Conservation (phyloP, 2,113 vertebrate genomes). For the Caranx ignobilis region DNA sequence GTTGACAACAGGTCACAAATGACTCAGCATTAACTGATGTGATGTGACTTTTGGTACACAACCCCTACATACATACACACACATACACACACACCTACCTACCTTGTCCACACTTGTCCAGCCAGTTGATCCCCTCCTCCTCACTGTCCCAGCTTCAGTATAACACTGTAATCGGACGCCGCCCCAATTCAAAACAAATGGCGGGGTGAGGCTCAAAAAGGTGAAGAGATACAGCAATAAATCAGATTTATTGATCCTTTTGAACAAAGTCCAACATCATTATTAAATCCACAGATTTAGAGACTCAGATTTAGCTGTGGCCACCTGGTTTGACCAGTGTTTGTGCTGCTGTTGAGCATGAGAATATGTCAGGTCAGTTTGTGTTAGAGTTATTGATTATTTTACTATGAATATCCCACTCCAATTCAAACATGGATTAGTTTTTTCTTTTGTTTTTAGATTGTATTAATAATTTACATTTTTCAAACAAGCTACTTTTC, state of each 20-base stretch:
- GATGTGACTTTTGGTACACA: background rate
- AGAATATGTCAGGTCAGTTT: background rate
- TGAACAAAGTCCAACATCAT: slow-evolving; percentile 80
- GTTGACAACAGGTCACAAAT: too few species aligned
- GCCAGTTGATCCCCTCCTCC: slow-evolving; percentile 65
- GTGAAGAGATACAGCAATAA: slow-evolving; percentile 85
- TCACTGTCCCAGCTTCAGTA: slow-evolving; percentile 48
- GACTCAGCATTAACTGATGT: background rate
- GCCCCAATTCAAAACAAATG: slow-evolving; percentile 86
- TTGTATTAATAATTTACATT: background rate
- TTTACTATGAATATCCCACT: background rate
- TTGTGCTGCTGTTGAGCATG: background rate
- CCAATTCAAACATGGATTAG: background rate
- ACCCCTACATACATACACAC: slow-evolving; percentile 20
- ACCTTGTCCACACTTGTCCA: slow-evolving; percentile 6
- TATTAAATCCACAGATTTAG: slow-evolving; percentile 77
- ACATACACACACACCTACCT: slow-evolving; percentile 26
- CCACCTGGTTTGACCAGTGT: background rate
- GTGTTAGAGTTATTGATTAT: background rate
- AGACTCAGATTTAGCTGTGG: slow-evolving; percentile 67
- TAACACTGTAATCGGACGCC: slow-evolving; percentile 88
- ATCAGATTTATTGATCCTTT: slow-evolving; percentile 90
- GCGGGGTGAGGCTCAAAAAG: slow-evolving; percentile 76
- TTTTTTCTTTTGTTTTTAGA: background rate
- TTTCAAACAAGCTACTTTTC: background rate